Conservation (phyloP, 1,140 invertebrate genomes). For the Drosophila asahinai region DNA sequence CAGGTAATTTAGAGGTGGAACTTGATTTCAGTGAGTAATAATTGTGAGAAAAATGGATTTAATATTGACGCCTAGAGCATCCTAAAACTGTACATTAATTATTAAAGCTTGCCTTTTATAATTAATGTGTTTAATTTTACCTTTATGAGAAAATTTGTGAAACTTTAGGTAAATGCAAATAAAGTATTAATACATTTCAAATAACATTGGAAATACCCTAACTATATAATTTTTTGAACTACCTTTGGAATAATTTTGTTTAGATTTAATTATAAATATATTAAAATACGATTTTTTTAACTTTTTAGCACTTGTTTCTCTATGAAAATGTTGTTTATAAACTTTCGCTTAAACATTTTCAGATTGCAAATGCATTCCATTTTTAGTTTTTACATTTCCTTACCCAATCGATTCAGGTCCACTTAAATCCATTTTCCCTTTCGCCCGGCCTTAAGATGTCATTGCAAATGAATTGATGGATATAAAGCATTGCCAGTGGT, state of each 20-base stretch:
- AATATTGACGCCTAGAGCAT: background rate
- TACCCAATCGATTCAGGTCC: background rate
- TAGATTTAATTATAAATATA: background rate
- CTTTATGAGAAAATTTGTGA: background rate
- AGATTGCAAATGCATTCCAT: background rate
- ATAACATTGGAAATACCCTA: too few relatives aligned
- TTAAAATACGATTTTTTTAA: background rate
- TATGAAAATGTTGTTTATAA: background rate
- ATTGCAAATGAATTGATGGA: constrained; percentile 20
- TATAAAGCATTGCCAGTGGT: constrained; percentile 16
- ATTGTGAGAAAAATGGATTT: background rate
- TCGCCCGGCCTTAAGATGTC: constrained; percentile 8
- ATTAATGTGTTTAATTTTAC: background rate
- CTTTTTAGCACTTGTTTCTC: too few relatives aligned
- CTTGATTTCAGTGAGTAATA: background rate
- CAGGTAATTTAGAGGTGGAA: background rate
- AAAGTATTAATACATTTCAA: background rate
- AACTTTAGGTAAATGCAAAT: background rate
- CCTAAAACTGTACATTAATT: background rate
- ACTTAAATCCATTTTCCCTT: constrained; percentile 7
- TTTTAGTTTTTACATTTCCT: constrained; percentile 1
- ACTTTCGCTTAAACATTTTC: background rate
- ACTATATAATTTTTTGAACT: too few relatives aligned
- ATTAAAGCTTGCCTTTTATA: background rate
- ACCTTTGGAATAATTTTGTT: too few relatives aligned